Evolutionary conservation across 2,888 invertebrate species (phyloP).

Genomic region (Masnerella sp.): DNA sequence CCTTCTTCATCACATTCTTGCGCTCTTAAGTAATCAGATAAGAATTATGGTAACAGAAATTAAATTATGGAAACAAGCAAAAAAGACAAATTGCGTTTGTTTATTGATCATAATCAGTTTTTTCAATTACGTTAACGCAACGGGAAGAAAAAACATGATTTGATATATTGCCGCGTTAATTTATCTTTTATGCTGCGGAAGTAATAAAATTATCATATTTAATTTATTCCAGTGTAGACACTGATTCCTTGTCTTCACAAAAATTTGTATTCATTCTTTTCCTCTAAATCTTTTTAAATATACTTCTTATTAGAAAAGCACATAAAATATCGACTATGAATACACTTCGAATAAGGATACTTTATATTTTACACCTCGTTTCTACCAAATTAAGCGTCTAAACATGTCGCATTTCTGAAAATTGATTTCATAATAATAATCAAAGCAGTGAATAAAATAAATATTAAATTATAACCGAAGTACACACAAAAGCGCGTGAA

Average conservation of each 20-base stretch:
- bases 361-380: too few relatives aligned
- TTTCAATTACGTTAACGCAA: background rate
- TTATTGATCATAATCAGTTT: background rate
- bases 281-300: too few relatives aligned
- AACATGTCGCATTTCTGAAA: too few relatives aligned
- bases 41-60: slow-evolving; percentile 3
- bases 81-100: background rate
- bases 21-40: background rate
- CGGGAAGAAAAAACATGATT: background rate
- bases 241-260: background rate
- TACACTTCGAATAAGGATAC: too few relatives aligned
- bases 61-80: background rate
- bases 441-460: too few relatives aligned
- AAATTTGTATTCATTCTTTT: too few relatives aligned
- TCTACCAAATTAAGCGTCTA: too few relatives aligned
- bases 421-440: too few relatives aligned
- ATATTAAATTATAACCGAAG: too few relatives aligned
- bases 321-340: too few relatives aligned
- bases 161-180: slow-evolving; percentile 4
- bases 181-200: background rate
- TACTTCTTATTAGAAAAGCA: too few relatives aligned
- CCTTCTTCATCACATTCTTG: slow-evolving; percentile 4
- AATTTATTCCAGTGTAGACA: slow-evolving; percentile 3
- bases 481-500: too few relatives aligned
- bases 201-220: slow-evolving; percentile 7